These are phyloP conservation scores for Rhynchomys soricoides DNA, from an alignment of 2,113 vertebrate species.

Conservation along the genomic window DNA sequence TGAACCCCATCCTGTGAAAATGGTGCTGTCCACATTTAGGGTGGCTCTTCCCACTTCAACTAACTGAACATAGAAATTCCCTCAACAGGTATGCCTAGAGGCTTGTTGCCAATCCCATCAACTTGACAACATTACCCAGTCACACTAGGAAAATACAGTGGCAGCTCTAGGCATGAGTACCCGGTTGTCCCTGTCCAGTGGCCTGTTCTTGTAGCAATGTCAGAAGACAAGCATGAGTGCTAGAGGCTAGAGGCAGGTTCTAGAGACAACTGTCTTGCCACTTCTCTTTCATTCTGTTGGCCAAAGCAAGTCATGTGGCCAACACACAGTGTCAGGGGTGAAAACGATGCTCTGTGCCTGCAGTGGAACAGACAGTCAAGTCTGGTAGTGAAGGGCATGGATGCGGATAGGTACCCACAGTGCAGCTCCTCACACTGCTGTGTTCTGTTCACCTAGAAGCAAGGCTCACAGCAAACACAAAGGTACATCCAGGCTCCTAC, in stretches of 20 bases:
- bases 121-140: not conserved
- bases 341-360: not conserved
- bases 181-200: not conserved
- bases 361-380: not conserved
- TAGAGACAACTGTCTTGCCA: not conserved
- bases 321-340: not conserved
- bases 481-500: not conserved
- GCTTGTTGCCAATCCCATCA: not conserved
- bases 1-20: not conserved
- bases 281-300: constrained; percentile 21
- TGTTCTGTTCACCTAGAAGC: not conserved
- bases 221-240: not conserved
- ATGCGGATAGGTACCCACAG: not conserved
- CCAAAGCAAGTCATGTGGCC: not conserved
- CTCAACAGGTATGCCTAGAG: not conserved
- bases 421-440: not conserved
- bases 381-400: not conserved
- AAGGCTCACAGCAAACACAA: not conserved
- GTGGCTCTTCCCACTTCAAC: not conserved
- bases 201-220: not conserved
- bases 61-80: not conserved
- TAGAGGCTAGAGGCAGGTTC: not conserved
- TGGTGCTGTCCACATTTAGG: not conserved
- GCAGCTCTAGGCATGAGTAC: not conserved
- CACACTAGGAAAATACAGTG: not conserved